Conservation (phyloP, 2,113 vertebrate species). For the Pagrus major region DNA sequence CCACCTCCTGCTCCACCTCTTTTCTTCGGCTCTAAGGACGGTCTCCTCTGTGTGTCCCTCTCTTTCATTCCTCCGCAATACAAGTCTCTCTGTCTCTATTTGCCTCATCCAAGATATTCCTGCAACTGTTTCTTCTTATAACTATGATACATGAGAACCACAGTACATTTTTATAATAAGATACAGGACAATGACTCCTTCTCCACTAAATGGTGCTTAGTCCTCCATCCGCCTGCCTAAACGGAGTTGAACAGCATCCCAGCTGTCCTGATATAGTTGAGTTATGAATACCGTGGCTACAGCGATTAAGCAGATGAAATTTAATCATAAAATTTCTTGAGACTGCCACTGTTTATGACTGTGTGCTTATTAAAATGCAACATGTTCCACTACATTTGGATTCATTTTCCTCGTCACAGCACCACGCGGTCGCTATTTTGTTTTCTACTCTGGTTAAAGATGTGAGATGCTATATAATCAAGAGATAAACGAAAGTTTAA, state of each 20-base stretch:
- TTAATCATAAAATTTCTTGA: constrained; percentile 70
- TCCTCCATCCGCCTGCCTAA: constrained; percentile 29
- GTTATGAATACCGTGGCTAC: constrained; percentile 60
- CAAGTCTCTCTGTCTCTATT: constrained; percentile 49
- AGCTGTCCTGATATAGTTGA: constrained; percentile 65
- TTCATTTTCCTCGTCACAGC: constrained; percentile 52
- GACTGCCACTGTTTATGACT: constrained; percentile 66
- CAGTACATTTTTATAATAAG: constrained; percentile 42
- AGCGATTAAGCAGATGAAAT: constrained; percentile 74
- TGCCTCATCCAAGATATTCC: constrained; percentile 27
- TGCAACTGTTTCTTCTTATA: constrained; percentile 21
- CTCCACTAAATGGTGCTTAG: constrained; percentile 51
- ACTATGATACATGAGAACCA: constrained; percentile 44
- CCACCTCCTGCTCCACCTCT: constrained; percentile 84
- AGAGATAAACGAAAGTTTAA: constrained; percentile 43
- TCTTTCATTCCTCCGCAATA: constrained; percentile 32
- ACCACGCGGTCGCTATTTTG: constrained; percentile 29
- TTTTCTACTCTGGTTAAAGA: constrained; percentile 36
- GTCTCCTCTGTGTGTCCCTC: constrained; percentile 32
- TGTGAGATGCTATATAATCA: constrained; percentile 5
- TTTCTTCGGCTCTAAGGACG: constrained; percentile 62
- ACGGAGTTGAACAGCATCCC: constrained; percentile 46
- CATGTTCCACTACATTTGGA: constrained; percentile 69
- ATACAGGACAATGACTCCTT: constrained; percentile 40
- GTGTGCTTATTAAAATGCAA: constrained; percentile 76